Conservation (phyloP, 2,113 vertebrate genomes). For the Aegotheles bennettii region DNA sequence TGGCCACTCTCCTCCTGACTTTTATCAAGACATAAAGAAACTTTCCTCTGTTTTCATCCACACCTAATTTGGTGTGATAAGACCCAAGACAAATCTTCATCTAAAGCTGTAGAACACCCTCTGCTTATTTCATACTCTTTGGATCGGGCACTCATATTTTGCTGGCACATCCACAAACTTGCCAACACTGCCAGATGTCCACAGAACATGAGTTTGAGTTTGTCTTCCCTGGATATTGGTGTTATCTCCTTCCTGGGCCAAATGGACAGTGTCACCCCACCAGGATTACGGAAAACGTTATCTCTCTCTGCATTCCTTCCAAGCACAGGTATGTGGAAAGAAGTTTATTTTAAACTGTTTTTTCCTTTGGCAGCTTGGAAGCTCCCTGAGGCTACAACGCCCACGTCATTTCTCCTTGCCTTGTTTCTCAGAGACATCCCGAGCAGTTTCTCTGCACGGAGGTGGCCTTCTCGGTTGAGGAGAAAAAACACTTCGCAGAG, state of each 20-base stretch:
- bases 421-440: background rate
- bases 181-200: background rate
- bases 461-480: background rate
- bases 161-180: background rate
- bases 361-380: background rate
- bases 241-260: background rate
- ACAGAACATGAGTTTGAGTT: background rate
- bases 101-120: background rate
- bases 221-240: background rate
- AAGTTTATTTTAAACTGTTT: background rate
- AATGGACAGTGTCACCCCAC: accelerated
- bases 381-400: background rate
- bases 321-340: accelerated
- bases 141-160: background rate
- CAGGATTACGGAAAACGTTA: accelerated
- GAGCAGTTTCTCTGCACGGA: background rate
- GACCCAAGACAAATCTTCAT: background rate
- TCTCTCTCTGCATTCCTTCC: background rate
- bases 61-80: background rate
- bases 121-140: background rate
- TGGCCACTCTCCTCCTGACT: background rate
- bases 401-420: background rate
- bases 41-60: background rate
- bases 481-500: background rate
- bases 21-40: background rate